phyloP scores from a whole-genome alignment of 2,888 invertebrate species.

The Andricus curvator region DNA sequence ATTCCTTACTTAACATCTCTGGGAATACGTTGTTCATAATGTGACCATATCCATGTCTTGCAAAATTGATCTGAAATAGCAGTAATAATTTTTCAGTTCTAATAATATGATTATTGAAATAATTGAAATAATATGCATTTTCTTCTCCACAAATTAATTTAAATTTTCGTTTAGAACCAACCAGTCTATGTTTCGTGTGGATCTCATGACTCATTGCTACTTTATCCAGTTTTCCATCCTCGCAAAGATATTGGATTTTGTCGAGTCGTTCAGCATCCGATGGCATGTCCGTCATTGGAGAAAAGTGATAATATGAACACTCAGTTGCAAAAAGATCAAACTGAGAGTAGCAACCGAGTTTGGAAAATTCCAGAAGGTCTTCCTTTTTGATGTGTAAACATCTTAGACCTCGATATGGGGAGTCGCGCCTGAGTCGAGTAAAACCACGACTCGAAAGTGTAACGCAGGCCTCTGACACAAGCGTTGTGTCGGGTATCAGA shows the following conservation, averaged over 20 bases:
- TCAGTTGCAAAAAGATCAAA: conserved; percentile 91
- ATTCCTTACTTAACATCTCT: conserved; percentile 84
- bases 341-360: conserved; percentile 86
- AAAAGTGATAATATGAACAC: conserved; percentile 87
- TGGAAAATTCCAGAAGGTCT: conserved; percentile 84
- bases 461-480: no score
- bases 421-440: no score
- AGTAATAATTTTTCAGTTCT: no score
- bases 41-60: conserved; percentile 91
- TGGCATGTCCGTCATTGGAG: conserved; percentile 84
- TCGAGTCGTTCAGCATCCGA: conserved; percentile 88
- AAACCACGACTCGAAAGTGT: no score
- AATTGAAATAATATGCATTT: no score
- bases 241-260: conserved; percentile 81
- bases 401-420: no score
- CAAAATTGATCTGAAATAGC: conserved; percentile 83
- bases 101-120: no score
- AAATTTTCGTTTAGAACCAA: conserved; percentile 76
- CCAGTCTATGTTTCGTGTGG: conserved; percentile 91
- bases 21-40: conserved; percentile 87
- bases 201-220: conserved; percentile 90
- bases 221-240: conserved; percentile 82
- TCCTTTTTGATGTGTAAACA: no score
- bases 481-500: no score
- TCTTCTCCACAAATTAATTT: neutral